A percentile compares a stretch with the other conserved stretches of the same genome.
Evolutionary conservation across 53 echinoderm and acorn worm genomes (phyloP).

Genomic region (Holothuria leucospilota): DNA sequence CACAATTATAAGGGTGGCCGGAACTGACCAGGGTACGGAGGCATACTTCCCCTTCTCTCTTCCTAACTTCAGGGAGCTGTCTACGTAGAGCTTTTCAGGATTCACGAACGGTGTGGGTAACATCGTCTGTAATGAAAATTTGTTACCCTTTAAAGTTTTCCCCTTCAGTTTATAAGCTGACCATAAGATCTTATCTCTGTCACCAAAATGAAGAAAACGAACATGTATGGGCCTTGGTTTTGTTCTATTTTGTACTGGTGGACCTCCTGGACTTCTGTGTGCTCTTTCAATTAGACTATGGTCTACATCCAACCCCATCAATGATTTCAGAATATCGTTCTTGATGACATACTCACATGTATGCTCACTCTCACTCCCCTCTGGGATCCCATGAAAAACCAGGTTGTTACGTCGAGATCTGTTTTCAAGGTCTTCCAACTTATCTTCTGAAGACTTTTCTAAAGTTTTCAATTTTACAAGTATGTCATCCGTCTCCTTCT

Average conservation of each 20-base stretch:
- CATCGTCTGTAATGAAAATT: neutral
- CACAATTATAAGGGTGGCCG: neutral
- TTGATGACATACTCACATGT: neutral
- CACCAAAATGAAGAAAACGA: neutral
- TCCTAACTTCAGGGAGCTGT: neutral
- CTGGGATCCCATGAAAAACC: neutral
- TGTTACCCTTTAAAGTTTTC: neutral
- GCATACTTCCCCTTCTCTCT: neutral
- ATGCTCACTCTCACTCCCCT: neutral
- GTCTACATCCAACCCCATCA: neutral
- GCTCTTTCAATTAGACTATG: neutral
- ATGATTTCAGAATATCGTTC: constrained; percentile 1
- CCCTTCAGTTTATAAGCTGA: neutral
- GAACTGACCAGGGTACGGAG: neutral
- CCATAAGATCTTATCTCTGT: neutral
- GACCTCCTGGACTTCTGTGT: neutral
- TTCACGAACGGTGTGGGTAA: neutral
- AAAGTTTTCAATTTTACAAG: neutral
- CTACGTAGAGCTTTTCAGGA: neutral
- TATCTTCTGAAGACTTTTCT: neutral
- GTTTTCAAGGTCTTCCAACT: constrained; percentile 3
- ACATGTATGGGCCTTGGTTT: neutral
- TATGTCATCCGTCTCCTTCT: neutral
- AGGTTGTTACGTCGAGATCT: neutral
- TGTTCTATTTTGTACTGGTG: neutral